phyloP scores from a whole-genome alignment of 1,140 invertebrate genomes.

The Dryas iulia region DNA sequence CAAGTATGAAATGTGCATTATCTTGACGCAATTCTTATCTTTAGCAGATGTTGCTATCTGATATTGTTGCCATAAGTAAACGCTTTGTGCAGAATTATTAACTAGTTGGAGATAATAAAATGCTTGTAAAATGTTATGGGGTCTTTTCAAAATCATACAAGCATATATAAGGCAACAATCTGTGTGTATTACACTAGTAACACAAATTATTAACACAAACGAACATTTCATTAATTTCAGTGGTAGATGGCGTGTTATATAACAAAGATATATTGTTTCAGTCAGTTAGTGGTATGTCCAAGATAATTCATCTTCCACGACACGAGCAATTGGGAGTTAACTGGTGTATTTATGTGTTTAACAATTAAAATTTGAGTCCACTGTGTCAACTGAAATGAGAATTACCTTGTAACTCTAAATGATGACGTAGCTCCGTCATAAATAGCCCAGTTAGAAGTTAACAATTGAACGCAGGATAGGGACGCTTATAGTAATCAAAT shows the following conservation, averaged over 20 bases:
- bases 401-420: conserved; percentile 6
- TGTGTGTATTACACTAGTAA: not conserved
- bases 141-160: no score
- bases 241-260: not conserved
- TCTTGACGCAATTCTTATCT: not conserved
- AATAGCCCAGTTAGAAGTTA: not conserved
- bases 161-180: no score
- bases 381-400: conserved; percentile 8
- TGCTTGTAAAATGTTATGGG: no score
- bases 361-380: conserved; percentile 15
- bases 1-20: not conserved
- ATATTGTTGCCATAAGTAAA: not conserved
- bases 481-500: no score
- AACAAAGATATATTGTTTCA: not conserved
- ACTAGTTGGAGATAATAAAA: no score
- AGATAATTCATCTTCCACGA: not conserved
- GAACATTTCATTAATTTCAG: not conserved
- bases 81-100: no score
- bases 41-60: not conserved
- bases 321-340: not conserved
- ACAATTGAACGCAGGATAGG: not conserved
- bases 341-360: conserved; percentile 6
- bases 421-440: not conserved
- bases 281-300: not conserved
- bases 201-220: not conserved